Base-by-base conservation (phyloP, 2,797 vertebrate species). In the Lepus townsendii region DNA sequence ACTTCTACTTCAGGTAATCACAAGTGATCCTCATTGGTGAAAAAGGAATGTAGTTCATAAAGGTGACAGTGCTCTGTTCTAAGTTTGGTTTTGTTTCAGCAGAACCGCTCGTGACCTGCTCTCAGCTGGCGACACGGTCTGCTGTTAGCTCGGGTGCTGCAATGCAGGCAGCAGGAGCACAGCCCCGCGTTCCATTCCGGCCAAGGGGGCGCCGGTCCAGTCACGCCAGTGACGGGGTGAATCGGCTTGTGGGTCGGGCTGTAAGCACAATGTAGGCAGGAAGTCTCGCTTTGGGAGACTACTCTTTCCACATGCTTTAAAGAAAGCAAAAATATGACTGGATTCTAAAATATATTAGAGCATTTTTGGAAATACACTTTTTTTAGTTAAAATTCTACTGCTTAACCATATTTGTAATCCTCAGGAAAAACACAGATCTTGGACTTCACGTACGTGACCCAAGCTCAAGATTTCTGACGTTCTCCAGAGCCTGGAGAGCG, bases 351-450 rank as follows among this genome's bases (percentile, higher is more conserved):
- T 26, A 84, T 22, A 77, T 26, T 3, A 30, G 7, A 30, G n/a
- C 47, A 71, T 26, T 93, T 83, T 83, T 80, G 32, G 30, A 47
- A 96, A 87, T 11, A 71, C 65, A 9, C 12, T 90, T 88, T 93
- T 63, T 63, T 93, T 63, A 80, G 19, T 87, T 85, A 91, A 91
- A 94, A 94, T 83, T 47, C 66, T 79, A 94, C 71, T 62, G 83
- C 89, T 88, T 42, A 76, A 32, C 19, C 82, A 1, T 72, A 78
- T 83, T 76, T 90, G 30, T 80, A 89, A 79, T 66, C 66, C 38
- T 50, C 27, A 83, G 77, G 32, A 90, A 83, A 80, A 87, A 75
- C 14, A 80, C 8, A 84, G 90, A 94, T n/a, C 38, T 68, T 78
- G 57, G 73, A 30, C 7, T 93, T 83, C 65, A 17, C 7, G 54